Evolutionary conservation across 2,113 vertebrate genomes (phyloP).

Genomic region (Callithrix jacchus): DNA sequence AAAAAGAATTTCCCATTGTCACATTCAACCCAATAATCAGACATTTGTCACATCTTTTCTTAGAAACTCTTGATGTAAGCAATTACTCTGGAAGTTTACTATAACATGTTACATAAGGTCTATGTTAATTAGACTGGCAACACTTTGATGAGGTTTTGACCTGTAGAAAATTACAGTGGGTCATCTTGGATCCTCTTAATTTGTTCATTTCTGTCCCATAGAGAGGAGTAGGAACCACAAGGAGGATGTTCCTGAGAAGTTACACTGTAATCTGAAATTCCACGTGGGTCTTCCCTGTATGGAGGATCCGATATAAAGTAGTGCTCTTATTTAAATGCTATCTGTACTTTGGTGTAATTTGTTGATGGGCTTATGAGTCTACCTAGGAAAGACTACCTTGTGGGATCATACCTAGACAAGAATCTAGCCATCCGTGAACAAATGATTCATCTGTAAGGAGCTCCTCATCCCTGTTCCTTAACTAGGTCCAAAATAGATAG

Average conservation of each 20-base stretch:
- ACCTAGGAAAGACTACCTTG: background rate
- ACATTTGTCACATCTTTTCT: constrained; percentile 11
- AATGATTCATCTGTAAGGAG: constrained; percentile 19
- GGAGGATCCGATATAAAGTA: background rate
- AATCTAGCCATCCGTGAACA: background rate
- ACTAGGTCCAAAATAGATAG: background rate
- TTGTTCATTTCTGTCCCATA: constrained; percentile 42
- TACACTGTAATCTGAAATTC: background rate
- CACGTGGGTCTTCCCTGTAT: background rate
- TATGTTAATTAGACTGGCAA: constrained; percentile 1
- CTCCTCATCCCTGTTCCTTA: background rate
- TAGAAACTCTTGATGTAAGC: constrained; percentile 8
- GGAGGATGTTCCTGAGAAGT: background rate
- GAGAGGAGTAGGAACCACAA: background rate
- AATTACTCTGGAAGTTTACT: constrained; percentile 27
- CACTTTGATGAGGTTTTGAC: constrained; percentile 29
- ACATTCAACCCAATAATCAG: background rate
- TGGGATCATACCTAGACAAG: background rate
- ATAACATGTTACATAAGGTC: background rate
- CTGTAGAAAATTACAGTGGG: constrained; percentile 25
- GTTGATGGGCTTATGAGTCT: background rate
- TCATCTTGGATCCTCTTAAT: background rate
- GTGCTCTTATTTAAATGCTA: background rate
- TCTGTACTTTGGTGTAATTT: background rate
- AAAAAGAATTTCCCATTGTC: constrained; percentile 18